Conservation (phyloP, 2,888 invertebrate species). For the Acleris literana region DNA sequence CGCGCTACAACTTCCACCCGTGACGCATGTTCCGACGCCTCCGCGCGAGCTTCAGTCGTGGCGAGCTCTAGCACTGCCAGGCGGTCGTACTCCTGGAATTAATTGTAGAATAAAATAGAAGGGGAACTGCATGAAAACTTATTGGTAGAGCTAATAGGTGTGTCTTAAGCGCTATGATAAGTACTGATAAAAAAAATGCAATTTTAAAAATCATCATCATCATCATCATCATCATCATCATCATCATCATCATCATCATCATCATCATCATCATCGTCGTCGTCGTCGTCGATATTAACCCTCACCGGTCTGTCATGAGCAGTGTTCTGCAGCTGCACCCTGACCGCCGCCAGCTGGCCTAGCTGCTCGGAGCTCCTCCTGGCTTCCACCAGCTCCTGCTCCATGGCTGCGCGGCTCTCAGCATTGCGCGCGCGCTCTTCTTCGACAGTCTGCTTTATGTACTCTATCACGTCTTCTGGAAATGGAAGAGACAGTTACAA, state of each 20-base stretch:
- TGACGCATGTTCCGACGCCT: conserved; percentile 59
- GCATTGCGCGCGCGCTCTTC: conserved; percentile 71
- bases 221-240: too few relatives aligned
- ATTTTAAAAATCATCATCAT: too few relatives aligned
- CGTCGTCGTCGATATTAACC: too few relatives aligned
- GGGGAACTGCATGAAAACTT: too few relatives aligned
- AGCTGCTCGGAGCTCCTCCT: conserved; percentile 68
- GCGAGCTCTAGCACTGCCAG: conserved; percentile 79
- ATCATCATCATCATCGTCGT: too few relatives aligned
- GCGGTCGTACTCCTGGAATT: conserved; percentile 62
- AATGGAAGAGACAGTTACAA: conserved; percentile 15
- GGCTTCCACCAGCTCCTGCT: conserved; percentile 65
- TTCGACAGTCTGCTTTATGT: conserved; percentile 69
- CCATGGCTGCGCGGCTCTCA: conserved; percentile 63
- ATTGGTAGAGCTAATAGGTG: too few relatives aligned
- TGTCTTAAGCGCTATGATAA: too few relatives aligned
- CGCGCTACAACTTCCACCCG: conserved; percentile 62
- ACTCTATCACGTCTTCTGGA: conserved; percentile 72
- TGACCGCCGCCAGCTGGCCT: conserved; percentile 59
- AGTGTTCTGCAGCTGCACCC: conserved; percentile 62
- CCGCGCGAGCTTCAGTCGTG: conserved; percentile 77
- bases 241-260: too few relatives aligned
- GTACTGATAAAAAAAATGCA: too few relatives aligned
- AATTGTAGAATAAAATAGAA: neutral
- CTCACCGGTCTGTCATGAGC: conserved; percentile 57